Base-by-base conservation (phyloP, 2,113 vertebrate species). In the Phalacrocorax aristotelis region DNA sequence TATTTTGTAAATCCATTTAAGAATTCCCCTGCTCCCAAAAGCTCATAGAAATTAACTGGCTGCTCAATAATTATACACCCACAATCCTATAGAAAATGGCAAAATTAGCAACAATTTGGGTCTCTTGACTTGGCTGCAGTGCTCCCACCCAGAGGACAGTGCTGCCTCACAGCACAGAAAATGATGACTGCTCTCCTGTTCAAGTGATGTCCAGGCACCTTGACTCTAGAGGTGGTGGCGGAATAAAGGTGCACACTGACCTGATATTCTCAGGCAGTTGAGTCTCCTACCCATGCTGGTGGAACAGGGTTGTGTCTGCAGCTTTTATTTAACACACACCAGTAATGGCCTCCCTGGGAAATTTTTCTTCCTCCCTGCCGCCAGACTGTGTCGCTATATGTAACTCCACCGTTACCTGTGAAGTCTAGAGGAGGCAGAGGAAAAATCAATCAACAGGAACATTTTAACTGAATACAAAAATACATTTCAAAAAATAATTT, bases 351-450 rank as follows among this genome's bases (percentile, higher is more conserved):
- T 81, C 69, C 65, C 57, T 2, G 16, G 90, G 76, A 94, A 86
- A 92, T 54, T 55, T n/a, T 58, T 76, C 42, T 77, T 87, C 89
- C 52, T 79, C 15, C 32, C 72, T 32, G 18, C 68, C 1, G 7
- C 51, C 85, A 92, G 66, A 76, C 85, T 71, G 44, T 1, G 0
- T 23, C 90, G 46, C 83, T 95, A 78, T 87, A 44, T 90, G 83
- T 95, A 96, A 61, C 68, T 80, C 20, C 26, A 57, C 42, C 2
- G 5, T 81, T 83, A 68, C 34, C 85, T 75, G 55, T 83, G 85
- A 93, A 83, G 36, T 70, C 75, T 83, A 78, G 88, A 83, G 88
- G 64, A 88, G 85, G 62, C 38, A 95, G 44, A 91, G 65, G 52
- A 64, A 93, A 92, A 86, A 93, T 60, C 62, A 54, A 71, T 83